Conservation (phyloP, 2,888 invertebrate species). For the Colletes collaris region DNA sequence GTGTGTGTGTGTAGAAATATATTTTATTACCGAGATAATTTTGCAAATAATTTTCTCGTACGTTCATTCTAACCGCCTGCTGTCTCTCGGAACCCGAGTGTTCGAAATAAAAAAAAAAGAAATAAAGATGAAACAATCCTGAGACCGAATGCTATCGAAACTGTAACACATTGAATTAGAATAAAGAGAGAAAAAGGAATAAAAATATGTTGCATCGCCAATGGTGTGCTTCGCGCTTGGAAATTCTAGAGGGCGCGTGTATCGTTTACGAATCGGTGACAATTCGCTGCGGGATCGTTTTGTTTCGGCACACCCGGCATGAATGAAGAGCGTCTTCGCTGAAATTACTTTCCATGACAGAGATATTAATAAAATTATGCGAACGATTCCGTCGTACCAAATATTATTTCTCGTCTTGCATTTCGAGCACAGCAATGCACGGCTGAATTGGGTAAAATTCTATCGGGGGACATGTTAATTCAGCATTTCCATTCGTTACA, state of each 20-base stretch:
- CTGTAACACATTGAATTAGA: conserved; percentile 47
- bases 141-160: conserved; percentile 39
- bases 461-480: no score
- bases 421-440: neutral
- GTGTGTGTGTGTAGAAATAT: conserved; percentile 71
- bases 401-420: conserved; percentile 1
- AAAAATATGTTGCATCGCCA: conserved; percentile 39
- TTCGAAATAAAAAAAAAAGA: neutral
- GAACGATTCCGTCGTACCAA: conserved; percentile 2
- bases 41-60: conserved; percentile 64
- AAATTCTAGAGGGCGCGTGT: neutral
- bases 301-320: no score
- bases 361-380: conserved; percentile 8
- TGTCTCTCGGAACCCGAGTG: conserved; percentile 22
- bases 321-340: neutral
- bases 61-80: conserved; percentile 39
- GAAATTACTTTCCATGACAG: neutral
- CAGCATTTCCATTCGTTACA: no score
- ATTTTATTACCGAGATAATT: conserved; percentile 80
- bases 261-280: neutral
- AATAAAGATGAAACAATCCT: conserved; percentile 11
- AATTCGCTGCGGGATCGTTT: neutral
- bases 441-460: no score
- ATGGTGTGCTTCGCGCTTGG: conserved; percentile 20
- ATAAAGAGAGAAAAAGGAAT: conserved; percentile 26